Base-by-base conservation (phyloP, 2,113 vertebrate species). In the Dicrurus megarhynchus region DNA sequence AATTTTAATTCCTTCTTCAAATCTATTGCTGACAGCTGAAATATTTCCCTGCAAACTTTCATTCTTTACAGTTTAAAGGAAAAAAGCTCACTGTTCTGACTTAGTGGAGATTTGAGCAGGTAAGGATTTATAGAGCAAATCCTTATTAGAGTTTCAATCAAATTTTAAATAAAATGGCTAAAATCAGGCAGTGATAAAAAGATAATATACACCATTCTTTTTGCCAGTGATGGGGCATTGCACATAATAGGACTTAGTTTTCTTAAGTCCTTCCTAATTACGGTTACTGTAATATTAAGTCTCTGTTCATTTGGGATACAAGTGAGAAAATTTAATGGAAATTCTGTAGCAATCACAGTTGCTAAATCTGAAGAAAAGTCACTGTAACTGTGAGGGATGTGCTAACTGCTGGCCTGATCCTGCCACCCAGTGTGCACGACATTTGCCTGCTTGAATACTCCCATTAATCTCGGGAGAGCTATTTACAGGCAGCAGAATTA, bases 391-490 rank as follows among this genome's bases (percentile, higher is more conserved):
- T 57, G 67, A 90, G 81, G 42, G 59, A 86, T 2, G 8, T 91
- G 74, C 59, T 67, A 60, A 87, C 67, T 83, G 50, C 75, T 90
- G 84, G 46, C 95, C 94, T 96, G 94, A 80, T 94, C 87, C 89
- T 96, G 87, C 87, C 78, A 91, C 78, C 67, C 82, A 90, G 78
- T 74, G 90, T 85, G 78, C 78, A 65, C 1, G 30, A 47, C 44
- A 87, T 82, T 93, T 91, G 6, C 70, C 67, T 91, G 64, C 55
- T 55, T 47, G 59, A 83, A 61, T 59, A 37, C 21, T 79, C 28
- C 59, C 19, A 28, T 70, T 80, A 94, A 70, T 80, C 71, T 50
- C 22, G 0, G 8, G 42, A 59, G 63, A 80, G 35, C 5, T 74
- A 23, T 79, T 87, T 65, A 32, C 46, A 69, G 11, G 42, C 41